Conservation (phyloP, 2,797 vertebrate species). For the Tachyglossus aculeatus region DNA sequence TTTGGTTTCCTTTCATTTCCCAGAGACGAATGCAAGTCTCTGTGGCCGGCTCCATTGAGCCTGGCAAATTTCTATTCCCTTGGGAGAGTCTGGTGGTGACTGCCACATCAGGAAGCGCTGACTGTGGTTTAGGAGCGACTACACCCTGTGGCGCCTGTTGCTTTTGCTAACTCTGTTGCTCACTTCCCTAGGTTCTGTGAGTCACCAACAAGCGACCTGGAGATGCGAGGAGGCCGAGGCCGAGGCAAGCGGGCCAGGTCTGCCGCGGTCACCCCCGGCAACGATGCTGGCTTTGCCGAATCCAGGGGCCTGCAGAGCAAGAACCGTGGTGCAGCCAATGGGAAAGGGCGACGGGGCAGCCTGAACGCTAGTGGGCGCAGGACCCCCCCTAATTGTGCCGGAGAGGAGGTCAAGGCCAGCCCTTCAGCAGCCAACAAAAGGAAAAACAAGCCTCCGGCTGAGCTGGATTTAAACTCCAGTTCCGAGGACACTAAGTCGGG, state of each 20-base stretch:
- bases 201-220: conserved; percentile 93
- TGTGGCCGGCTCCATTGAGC: not conserved
- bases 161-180: conserved; percentile 1
- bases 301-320: conserved; percentile 90
- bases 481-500: conserved; percentile 90
- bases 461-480: conserved; percentile 91
- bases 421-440: conserved; percentile 85
- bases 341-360: conserved; percentile 90
- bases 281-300: conserved; percentile 83
- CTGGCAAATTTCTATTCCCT: not conserved
- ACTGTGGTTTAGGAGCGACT: not conserved
- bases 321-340: conserved; percentile 90
- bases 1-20: conserved; percentile 8
- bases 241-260: conserved; percentile 92
- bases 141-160: not conserved
- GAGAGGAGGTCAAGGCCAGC: conserved; percentile 91
- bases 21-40: not conserved
- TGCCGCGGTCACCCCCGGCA: conserved; percentile 80
- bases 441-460: conserved; percentile 90
- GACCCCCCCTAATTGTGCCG: conserved; percentile 87
- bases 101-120: not conserved
- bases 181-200: conserved; percentile 89
- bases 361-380: conserved; percentile 90
- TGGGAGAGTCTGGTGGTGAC: not conserved
- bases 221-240: conserved; percentile 90